phyloP scores from a whole-genome alignment of 2,888 invertebrate genomes.

The Euzophera pinguis region DNA sequence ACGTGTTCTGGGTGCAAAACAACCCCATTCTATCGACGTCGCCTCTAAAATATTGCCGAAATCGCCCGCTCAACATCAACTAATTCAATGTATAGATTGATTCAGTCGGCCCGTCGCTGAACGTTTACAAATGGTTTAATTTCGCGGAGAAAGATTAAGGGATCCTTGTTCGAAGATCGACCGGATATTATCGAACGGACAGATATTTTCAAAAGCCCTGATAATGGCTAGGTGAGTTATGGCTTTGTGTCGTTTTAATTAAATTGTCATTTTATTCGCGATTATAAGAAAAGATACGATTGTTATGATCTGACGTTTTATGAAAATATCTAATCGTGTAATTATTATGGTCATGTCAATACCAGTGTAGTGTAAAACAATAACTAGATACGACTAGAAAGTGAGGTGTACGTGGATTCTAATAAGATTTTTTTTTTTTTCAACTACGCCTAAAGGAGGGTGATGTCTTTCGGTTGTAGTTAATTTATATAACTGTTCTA shows the following conservation, averaged over 20 bases:
- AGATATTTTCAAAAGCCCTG: slow-evolving; percentile 32
- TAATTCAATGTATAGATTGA: slow-evolving; percentile 74
- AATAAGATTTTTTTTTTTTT: no score
- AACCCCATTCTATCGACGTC: slow-evolving; percentile 59
- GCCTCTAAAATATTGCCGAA: slow-evolving; percentile 68
- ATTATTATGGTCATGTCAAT: no score
- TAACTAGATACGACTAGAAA: no score
- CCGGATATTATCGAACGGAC: slow-evolving; percentile 40
- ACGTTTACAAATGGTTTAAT: slow-evolving; percentile 69
- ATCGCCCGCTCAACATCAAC: slow-evolving; percentile 69
- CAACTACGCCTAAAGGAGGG: no score
- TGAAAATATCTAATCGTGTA: no score
- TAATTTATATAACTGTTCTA: no score
- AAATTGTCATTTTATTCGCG: not conserved
- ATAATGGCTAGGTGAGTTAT: slow-evolving; percentile 13
- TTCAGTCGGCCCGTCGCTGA: slow-evolving; percentile 51
- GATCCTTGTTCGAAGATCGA: slow-evolving; percentile 32
- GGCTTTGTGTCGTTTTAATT: not conserved
- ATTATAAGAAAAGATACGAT: no score
- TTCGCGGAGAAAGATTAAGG: slow-evolving; percentile 51
- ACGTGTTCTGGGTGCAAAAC: slow-evolving; percentile 69
- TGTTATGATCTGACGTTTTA: no score
- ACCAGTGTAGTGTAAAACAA: no score
- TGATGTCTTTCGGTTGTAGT: no score
- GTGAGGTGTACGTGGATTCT: no score